phyloP scores from a whole-genome alignment of 2,888 invertebrate genomes.

The Lepeophtheirus nordmannii region DNA sequence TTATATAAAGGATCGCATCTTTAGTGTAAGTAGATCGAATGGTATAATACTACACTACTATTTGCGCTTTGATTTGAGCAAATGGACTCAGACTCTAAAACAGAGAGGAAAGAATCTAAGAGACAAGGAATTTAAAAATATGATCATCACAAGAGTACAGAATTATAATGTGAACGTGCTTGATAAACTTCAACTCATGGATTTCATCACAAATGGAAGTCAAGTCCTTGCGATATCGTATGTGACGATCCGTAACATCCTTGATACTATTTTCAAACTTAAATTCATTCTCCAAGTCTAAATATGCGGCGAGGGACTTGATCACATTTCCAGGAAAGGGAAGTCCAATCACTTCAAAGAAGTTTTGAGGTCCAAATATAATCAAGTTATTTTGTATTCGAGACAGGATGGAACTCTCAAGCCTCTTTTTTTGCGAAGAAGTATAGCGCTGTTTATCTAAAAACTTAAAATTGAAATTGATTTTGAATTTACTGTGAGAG shows the following conservation, averaged over 20 bases:
- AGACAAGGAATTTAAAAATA: background rate
- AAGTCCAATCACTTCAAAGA: conserved; percentile 14
- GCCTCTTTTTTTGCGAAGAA: background rate
- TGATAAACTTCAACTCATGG: background rate
- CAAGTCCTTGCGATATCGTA: conserved; percentile 7
- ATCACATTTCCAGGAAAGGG: conserved; percentile 6
- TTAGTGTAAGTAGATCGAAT: too few species aligned
- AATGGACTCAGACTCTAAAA: background rate
- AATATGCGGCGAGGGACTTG: conserved; percentile 7
- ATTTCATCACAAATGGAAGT: conserved; percentile 14
- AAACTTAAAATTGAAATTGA: conserved; percentile 6
- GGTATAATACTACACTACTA: too few species aligned
- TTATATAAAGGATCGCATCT: too few species aligned
- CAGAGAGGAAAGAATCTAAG: background rate
- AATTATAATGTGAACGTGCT: background rate
- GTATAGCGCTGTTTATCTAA: background rate
- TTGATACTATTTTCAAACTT: background rate
- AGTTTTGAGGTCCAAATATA: background rate
- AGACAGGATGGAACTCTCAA: conserved; percentile 2
- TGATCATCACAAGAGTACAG: conserved; percentile 10
- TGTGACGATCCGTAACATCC: background rate
- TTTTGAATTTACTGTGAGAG: background rate
- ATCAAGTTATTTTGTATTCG: background rate
- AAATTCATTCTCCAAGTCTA: conserved; percentile 15
- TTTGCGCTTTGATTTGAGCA: background rate